Evolutionary conservation across 2,113 vertebrate species (phyloP).

Genomic region (Argyrosomus japonicus): DNA sequence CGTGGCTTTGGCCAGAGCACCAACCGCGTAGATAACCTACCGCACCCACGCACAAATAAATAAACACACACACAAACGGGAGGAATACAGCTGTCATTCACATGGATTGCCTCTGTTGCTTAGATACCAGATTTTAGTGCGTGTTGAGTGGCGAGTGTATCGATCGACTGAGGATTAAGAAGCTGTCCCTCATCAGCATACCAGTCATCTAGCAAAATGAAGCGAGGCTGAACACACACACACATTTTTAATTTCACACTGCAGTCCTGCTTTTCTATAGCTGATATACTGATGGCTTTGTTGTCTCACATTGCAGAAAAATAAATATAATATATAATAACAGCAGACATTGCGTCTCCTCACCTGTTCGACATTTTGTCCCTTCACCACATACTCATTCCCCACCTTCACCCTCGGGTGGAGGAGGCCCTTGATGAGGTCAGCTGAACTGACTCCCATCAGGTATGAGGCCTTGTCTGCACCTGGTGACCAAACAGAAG

Average conservation of each 20-base stretch:
- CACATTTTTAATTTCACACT: neutral
- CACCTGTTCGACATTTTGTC: conserved; percentile 95
- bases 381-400: conserved; percentile 95
- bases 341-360: neutral
- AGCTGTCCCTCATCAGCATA: conserved; percentile 3
- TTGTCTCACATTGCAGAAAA: neutral
- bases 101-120: conserved; percentile 61
- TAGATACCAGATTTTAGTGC: conserved; percentile 56
- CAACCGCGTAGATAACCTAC: conserved; percentile 92
- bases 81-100: conserved; percentile 67
- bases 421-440: conserved; percentile 94
- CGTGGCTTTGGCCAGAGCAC: conserved; percentile 94
- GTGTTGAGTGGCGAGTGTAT: conserved; percentile 36
- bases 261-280: neutral
- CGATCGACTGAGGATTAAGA: conserved; percentile 44
- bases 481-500: conserved; percentile 76
- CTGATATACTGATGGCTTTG: neutral
- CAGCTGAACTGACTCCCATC: conserved; percentile 95
- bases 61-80: conserved; percentile 23
- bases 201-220: neutral
- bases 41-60: conserved; percentile 35
- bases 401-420: conserved; percentile 96
- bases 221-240: neutral
- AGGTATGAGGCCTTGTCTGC: conserved; percentile 96
- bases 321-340: too few species aligned